Percentiles rank a stretch among this genome's conserved stretches.
phyloP scores from a whole-genome alignment of 2,113 vertebrate species.

The Prunella fulvescens region DNA sequence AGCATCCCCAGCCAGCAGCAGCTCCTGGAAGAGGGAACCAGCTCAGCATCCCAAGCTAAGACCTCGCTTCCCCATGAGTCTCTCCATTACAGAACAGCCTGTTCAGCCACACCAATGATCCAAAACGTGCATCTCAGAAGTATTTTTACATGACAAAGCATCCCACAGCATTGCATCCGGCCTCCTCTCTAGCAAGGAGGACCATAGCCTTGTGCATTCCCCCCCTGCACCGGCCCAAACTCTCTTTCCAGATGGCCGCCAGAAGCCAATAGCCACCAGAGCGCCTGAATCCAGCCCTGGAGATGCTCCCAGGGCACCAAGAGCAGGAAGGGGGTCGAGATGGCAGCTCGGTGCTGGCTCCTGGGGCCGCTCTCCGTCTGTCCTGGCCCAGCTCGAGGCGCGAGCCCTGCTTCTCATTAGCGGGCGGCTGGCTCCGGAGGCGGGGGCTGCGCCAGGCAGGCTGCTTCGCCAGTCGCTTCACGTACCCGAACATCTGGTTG shows the following conservation, averaged over 20 bases:
- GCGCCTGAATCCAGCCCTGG: not conserved
- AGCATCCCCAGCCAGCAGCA: not conserved
- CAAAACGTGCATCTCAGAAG: not conserved
- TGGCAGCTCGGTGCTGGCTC: slow-evolving; percentile 22
- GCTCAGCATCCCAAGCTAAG: not conserved
- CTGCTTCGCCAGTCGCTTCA: slow-evolving; percentile 67
- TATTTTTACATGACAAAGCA: not conserved
- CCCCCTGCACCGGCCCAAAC: not conserved
- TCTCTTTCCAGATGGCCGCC: slow-evolving; percentile 31
- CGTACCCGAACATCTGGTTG: slow-evolving; percentile 74
- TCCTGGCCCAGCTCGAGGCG: not conserved
- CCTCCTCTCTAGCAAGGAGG: not conserved
- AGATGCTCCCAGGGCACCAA: not conserved
- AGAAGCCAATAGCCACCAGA: slow-evolving; percentile 18
- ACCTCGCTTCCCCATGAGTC: not conserved
- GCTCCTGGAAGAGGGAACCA: not conserved
- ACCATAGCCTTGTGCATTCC: not conserved
- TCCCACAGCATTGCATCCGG: not conserved
- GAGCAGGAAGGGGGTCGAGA: slow-evolving; percentile 15
- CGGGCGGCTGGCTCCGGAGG: not conserved
- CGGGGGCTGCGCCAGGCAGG: slow-evolving; percentile 11
- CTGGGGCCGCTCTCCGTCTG: slow-evolving; percentile 39
- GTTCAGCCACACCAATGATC: not conserved
- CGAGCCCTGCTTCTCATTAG: slow-evolving; percentile 59
- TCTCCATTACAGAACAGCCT: not conserved